Conservation (phyloP, 2,888 invertebrate species). For the Chalcosyrphus nemorum region DNA sequence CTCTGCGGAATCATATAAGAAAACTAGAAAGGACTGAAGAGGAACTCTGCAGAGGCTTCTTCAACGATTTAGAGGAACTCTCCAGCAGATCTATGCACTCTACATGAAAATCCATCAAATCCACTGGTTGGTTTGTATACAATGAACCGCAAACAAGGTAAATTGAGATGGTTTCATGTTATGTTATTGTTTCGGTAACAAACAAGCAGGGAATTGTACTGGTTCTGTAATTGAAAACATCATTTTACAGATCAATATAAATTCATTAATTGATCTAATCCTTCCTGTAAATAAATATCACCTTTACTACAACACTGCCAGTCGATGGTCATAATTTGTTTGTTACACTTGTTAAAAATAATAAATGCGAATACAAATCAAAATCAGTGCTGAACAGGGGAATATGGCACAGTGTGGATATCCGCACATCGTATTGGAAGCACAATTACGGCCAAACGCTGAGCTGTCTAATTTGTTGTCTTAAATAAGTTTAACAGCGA, state of each 20-base stretch:
- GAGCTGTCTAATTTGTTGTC: slow-evolving; percentile 74
- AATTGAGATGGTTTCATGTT: too few relatives aligned
- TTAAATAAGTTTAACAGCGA: slow-evolving; percentile 72
- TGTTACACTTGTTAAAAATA: slow-evolving; percentile 69
- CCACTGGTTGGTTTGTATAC: too few relatives aligned
- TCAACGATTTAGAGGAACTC: too few relatives aligned
- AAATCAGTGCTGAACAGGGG: slow-evolving; percentile 14
- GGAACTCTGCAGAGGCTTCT: too few relatives aligned
- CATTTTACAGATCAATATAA: background rate
- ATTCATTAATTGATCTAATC: background rate
- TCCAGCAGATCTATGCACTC: too few relatives aligned
- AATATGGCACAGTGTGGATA: slow-evolving; percentile 48
- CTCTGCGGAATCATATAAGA: too few relatives aligned
- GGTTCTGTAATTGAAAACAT: background rate
- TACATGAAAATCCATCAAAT: too few relatives aligned
- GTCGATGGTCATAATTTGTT: slow-evolving; percentile 63
- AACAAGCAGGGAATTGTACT: background rate
- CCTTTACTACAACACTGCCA: slow-evolving; percentile 31
- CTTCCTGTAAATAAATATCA: slow-evolving; percentile 1
- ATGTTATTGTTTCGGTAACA: too few relatives aligned
- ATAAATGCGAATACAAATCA: slow-evolving; percentile 65
- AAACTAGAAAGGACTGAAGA: too few relatives aligned
- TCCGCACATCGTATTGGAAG: slow-evolving; percentile 56
- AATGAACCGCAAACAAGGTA: too few relatives aligned
- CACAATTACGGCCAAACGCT: slow-evolving; percentile 66